phyloP scores from a whole-genome alignment of 2,113 vertebrate species.

The Pedionomus torquatus region DNA sequence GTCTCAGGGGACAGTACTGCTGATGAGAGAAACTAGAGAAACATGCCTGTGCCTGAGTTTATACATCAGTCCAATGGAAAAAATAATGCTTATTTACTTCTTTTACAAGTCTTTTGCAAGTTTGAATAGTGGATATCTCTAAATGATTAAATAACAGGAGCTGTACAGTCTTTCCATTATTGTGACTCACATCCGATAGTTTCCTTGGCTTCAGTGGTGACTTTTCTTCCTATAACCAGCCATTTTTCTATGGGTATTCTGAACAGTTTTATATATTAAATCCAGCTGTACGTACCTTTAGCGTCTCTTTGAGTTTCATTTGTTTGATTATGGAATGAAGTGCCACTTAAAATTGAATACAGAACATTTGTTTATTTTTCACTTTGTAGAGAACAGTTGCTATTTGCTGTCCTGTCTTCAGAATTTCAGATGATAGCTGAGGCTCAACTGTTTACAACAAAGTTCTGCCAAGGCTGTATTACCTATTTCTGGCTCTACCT shows the following conservation, averaged over 20 bases:
- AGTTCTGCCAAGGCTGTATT: neutral
- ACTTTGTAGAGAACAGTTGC: neutral
- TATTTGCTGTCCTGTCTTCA: neutral
- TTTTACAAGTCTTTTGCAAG: neutral
- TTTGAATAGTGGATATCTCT: neutral
- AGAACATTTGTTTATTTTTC: neutral
- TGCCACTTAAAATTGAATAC: neutral
- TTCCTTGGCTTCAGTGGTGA: neutral
- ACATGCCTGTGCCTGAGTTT: neutral
- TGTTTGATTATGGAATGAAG: neutral
- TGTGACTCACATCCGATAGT: neutral
- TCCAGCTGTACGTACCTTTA: neutral
- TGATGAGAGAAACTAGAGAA: neutral
- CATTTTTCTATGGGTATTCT: neutral
- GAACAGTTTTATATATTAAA: neutral
- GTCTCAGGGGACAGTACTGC: neutral
- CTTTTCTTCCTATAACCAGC: neutral
- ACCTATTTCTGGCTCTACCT: neutral
- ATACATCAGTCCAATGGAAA: neutral
- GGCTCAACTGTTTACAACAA: neutral
- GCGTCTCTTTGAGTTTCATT: neutral
- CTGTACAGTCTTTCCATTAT: neutral
- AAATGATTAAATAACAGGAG: neutral
- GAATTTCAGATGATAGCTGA: neutral
- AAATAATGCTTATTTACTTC: neutral